Conservation (phyloP, 2,113 vertebrate genomes). For the Cephalopterus ornatus region DNA sequence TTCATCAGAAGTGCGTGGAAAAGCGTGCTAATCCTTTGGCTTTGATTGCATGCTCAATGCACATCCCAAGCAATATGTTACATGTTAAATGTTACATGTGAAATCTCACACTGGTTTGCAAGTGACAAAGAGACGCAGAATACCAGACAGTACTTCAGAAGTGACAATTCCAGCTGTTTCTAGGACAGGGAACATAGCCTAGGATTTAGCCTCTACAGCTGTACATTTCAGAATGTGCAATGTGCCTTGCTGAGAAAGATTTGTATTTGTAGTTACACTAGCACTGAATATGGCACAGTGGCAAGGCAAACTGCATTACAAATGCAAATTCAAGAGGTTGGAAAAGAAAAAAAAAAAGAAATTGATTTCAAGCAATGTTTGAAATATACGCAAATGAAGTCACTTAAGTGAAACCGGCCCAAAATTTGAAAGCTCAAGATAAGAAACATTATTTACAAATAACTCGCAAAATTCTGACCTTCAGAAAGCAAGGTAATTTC, state of each 20-base stretch:
- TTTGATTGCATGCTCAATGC: background rate
- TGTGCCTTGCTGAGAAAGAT: constrained; percentile 5
- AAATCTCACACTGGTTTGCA: background rate
- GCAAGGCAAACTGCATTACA: background rate
- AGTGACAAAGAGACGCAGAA: background rate
- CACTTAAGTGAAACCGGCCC: background rate
- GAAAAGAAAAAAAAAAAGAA: background rate
- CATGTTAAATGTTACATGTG: background rate
- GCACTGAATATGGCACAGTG: background rate
- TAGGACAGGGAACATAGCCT: background rate
- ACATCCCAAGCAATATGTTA: background rate
- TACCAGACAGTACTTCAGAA: background rate
- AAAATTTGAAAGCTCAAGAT: background rate
- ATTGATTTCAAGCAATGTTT: background rate
- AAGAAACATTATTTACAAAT: background rate
- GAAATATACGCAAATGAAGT: background rate
- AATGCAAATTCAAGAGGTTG: background rate
- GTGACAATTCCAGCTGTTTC: background rate
- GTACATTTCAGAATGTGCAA: background rate
- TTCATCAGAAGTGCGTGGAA: background rate
- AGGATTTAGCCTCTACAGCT: background rate
- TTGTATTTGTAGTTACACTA: constrained; percentile 14
- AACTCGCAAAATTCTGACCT: background rate
- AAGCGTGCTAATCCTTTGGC: background rate
- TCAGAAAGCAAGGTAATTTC: background rate